A percentile compares a stretch with the other conserved stretches of the same genome.
These are phyloP conservation scores for Chondrilla cf. caribensis DNA, from an alignment of 37 sponge, comb jelly and placozoan genomes.

Conservation along the genomic window DNA sequence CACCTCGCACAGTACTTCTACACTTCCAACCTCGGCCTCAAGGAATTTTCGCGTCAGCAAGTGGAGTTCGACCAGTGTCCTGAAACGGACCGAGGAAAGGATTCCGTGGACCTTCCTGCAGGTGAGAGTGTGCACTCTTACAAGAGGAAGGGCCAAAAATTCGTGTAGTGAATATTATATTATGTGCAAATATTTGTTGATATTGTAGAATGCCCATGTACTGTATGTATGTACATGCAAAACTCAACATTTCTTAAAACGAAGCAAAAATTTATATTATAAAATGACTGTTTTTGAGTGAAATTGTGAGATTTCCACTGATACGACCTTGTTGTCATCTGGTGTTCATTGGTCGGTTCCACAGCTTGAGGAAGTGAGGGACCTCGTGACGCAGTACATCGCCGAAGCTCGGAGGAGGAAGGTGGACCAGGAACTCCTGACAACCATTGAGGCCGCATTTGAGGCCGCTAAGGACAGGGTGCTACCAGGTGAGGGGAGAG, in stretches of 20 bases:
- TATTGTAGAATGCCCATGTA: background rate
- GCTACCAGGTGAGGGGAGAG: conserved; percentile 15
- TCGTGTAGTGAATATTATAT: background rate
- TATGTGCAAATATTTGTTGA: background rate
- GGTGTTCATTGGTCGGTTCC: too few relatives aligned
- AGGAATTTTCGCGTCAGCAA: background rate
- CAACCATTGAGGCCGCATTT: background rate
- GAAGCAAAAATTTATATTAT: too few relatives aligned
- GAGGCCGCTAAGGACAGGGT: background rate
- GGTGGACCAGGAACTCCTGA: background rate
- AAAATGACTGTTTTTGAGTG: too few relatives aligned
- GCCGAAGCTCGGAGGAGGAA: background rate
- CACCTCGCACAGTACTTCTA: too few relatives aligned
- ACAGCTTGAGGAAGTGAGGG: background rate
- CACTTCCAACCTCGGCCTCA: background rate
- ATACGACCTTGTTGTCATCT: too few relatives aligned
- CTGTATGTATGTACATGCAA: too few relatives aligned
- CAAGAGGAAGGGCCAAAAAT: background rate
- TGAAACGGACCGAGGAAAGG: background rate
- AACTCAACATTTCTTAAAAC: too few relatives aligned
- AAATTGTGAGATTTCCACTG: too few relatives aligned
- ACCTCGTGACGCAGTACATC: background rate
- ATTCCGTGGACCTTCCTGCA: background rate
- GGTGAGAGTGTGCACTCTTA: background rate
- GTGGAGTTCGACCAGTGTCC: conserved; percentile 9